These are phyloP conservation scores for Penaeus indicus DNA, from an alignment of 1,140 invertebrate genomes.

Conservation along the genomic window DNA sequence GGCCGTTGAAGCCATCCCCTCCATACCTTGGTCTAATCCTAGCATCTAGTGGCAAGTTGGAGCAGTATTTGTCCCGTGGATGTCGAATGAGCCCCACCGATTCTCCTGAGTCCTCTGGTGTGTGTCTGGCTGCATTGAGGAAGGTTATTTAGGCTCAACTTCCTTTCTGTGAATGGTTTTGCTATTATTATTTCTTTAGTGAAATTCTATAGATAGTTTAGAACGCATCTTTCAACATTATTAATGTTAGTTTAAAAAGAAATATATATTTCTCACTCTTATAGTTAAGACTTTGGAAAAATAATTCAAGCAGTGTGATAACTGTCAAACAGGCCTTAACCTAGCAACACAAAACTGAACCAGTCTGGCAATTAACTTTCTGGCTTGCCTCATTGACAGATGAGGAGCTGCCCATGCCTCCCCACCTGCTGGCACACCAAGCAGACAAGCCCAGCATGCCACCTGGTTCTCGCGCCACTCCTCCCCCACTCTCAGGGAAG, in stretches of 20 bases:
- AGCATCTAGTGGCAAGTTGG: slow-evolving; percentile 84
- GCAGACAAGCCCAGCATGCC: slow-evolving; percentile 53
- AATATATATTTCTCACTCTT: neutral
- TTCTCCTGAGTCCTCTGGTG: slow-evolving; percentile 63
- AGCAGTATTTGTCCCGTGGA: slow-evolving; percentile 73
- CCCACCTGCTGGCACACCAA: slow-evolving; percentile 45
- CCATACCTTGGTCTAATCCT: slow-evolving; percentile 95
- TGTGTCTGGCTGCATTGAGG: neutral
- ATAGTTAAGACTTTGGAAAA: no score
- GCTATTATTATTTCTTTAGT: neutral
- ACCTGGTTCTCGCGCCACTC: neutral
- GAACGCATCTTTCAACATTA: no score
- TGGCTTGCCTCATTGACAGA: slow-evolving; percentile 25
- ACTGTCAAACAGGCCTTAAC: no score
- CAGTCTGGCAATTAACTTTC: neutral
- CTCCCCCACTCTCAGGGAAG: neutral
- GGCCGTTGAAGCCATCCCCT: slow-evolving; percentile 93
- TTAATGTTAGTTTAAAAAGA: no score
- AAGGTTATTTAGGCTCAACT: no score
- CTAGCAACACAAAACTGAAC: no score
- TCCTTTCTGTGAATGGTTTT: neutral
- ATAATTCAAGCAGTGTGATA: neutral
- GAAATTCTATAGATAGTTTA: neutral
- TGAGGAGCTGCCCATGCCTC: slow-evolving; percentile 59
- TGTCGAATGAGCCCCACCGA: slow-evolving; percentile 62